Evolutionary conservation across 1,140 invertebrate genomes (phyloP).

Genomic region (Tetragnatha versicolor): DNA sequence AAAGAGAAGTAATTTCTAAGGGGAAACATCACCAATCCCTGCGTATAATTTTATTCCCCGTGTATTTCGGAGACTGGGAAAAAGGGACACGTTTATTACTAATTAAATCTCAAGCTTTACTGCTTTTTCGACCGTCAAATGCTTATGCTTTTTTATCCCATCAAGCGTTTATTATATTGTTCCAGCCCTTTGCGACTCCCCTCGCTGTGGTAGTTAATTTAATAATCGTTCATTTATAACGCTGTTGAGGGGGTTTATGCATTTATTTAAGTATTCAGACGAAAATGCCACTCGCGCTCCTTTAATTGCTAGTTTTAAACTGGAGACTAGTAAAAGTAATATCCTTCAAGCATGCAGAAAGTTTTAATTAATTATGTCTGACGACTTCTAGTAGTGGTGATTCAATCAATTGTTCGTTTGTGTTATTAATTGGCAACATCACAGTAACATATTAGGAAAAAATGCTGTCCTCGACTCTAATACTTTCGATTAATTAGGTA

Average conservation of each 20-base stretch:
- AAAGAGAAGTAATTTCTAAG: not conserved
- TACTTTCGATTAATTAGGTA: too few relatives aligned
- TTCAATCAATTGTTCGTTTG: too few relatives aligned
- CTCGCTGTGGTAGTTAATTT: constrained; percentile 25
- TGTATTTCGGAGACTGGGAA: not conserved
- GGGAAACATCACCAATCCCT: not conserved
- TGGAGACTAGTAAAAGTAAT: too few relatives aligned
- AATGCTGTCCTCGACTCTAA: too few relatives aligned
- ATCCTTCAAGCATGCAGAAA: too few relatives aligned
- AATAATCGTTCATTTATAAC: constrained; percentile 6
- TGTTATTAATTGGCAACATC: too few relatives aligned
- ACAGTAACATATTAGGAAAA: too few relatives aligned
- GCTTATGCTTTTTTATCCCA: too few relatives aligned
- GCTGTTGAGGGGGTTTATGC: not conserved
- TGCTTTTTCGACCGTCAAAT: not conserved
- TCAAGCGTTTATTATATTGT: not conserved
- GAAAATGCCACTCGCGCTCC: too few relatives aligned
- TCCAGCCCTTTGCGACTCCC: not conserved
- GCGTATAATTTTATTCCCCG: not conserved
- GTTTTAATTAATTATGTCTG: too few relatives aligned
- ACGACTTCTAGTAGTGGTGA: too few relatives aligned
- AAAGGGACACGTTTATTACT: not conserved
- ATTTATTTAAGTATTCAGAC: not conserved
- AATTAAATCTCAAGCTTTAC: constrained; percentile 6
- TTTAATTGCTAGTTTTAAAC: too few relatives aligned